Base-by-base conservation (phyloP, 2,888 invertebrate genomes). In the Eledone cirrhosa region DNA sequence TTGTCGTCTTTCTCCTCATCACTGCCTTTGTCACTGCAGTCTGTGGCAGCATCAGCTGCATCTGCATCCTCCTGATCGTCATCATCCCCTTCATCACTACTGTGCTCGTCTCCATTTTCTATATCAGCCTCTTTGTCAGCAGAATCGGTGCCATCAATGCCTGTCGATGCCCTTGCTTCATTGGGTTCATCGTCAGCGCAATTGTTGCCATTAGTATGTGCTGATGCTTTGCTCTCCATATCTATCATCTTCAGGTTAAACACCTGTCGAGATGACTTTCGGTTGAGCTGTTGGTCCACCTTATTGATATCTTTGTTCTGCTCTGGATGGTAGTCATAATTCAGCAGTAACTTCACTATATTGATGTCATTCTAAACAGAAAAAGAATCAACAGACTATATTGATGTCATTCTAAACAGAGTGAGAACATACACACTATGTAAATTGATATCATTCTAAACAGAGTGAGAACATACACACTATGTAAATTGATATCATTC, bases 381-480 rank as follows among this genome's bases (percentile, higher is more conserved):
- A 77, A n/a, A n/a, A n/a, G n/a, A n/a, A n/a, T n/a, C n/a, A n/a
- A n/a, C n/a, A n/a, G n/a, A 91, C 90, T 84, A 91, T 85, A 78
- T 86, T 84, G 24, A 88, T 81, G 80, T 91, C 89, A 86, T 91
- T 91, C 90, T 90, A 84, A 41, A 83, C 84, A 75, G 77, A 80
- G 77, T 16, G n/a, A n/a, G n/a, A n/a, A n/a, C n/a, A n/a, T n/a
- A n/a, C n/a, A n/a, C n/a, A 91, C 90, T 84, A 91, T 85, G n/a
- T n/a, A n/a, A n/a, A 78, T 86, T 84, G 24, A 88, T 81, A 80
- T 91, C 89, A 86, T 91, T 91, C 90, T 90, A 84, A n/a, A n/a
- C n/a, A n/a, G n/a, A n/a, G n/a, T n/a, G n/a, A n/a, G n/a, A n/a
- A n/a, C n/a, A n/a, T n/a, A n/a, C n/a, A n/a, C n/a, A n/a, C n/a